Evolutionary conservation across 1,140 invertebrate genomes (phyloP).

Genomic region (Ceratina japonica): DNA sequence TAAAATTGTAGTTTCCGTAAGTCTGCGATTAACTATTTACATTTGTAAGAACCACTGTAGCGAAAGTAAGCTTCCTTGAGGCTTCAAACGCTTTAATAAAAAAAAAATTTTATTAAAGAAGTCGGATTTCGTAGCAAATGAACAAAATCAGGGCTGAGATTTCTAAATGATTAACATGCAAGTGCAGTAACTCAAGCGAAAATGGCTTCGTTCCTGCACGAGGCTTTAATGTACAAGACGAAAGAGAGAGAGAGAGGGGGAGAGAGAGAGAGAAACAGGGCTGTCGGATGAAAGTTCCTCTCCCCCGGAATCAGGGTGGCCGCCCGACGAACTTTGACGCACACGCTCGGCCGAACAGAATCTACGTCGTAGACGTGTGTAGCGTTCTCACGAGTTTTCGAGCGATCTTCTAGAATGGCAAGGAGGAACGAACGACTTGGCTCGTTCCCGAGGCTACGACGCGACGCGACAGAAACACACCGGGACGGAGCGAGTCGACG

Average conservation of each 20-base stretch:
- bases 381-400: conserved; percentile 61
- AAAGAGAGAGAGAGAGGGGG: background rate
- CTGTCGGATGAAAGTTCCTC: conserved; percentile 47
- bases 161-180: background rate
- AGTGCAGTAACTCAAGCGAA: background rate
- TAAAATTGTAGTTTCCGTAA: too few species aligned
- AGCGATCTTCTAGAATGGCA: conserved; percentile 53
- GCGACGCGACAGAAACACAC: conserved; percentile 43
- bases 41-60: too few species aligned
- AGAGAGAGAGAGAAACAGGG: conserved; percentile 43
- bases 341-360: conserved; percentile 59
- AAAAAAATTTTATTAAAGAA: background rate
- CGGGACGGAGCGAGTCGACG: conserved; percentile 16
- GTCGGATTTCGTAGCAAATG: background rate
- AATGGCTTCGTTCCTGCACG: conserved; percentile 21
- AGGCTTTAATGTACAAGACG: conserved; percentile 38
- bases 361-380: conserved; percentile 56
- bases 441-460: conserved; percentile 49
- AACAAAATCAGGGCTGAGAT: background rate
- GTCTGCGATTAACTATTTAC: too few species aligned
- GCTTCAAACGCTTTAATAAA: too few species aligned
- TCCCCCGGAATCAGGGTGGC: conserved; percentile 39
- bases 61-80: too few species aligned
- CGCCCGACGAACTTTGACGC: conserved; percentile 58
- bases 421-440: conserved; percentile 42